phyloP scores from a whole-genome alignment of 2,888 invertebrate species.

The Drosophila percnosoma region DNA sequence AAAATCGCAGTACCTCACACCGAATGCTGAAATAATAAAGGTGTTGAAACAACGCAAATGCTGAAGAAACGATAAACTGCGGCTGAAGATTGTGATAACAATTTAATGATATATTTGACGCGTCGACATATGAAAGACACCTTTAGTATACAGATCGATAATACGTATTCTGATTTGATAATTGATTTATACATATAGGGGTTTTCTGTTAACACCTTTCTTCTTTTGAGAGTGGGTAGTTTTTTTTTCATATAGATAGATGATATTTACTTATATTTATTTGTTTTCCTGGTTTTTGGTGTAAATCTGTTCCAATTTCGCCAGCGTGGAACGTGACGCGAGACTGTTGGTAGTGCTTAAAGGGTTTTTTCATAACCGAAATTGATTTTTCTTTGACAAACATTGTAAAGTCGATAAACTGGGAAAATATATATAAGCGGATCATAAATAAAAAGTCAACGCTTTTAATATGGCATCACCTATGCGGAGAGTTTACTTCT shows the following conservation, averaged over 20 bases:
- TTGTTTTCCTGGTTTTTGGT: background rate
- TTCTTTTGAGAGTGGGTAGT: background rate
- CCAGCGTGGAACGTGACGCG: slow-evolving; percentile 36
- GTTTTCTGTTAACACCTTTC: background rate
- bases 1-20: slow-evolving; percentile 69
- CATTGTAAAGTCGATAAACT: slow-evolving; percentile 39
- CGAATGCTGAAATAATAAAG: slow-evolving; percentile 7
- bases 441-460: slow-evolving; percentile 45
- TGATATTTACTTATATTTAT: slow-evolving; percentile 9
- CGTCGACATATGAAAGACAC: background rate
- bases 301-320: slow-evolving; percentile 26
- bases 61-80: background rate
- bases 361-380: slow-evolving; percentile 44
- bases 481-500: slow-evolving; percentile 16
- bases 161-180: slow-evolving; percentile 4
- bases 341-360: slow-evolving; percentile 26
- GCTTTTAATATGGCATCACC: slow-evolving; percentile 42
- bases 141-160: background rate
- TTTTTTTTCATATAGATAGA: background rate
- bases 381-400: slow-evolving; percentile 62
- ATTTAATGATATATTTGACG: background rate
- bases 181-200: background rate
- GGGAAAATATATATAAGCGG: slow-evolving; percentile 15
- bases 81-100: background rate
- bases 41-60: background rate